Base-by-base conservation (phyloP, 2,113 vertebrate species). In the Leucosticte australis region DNA sequence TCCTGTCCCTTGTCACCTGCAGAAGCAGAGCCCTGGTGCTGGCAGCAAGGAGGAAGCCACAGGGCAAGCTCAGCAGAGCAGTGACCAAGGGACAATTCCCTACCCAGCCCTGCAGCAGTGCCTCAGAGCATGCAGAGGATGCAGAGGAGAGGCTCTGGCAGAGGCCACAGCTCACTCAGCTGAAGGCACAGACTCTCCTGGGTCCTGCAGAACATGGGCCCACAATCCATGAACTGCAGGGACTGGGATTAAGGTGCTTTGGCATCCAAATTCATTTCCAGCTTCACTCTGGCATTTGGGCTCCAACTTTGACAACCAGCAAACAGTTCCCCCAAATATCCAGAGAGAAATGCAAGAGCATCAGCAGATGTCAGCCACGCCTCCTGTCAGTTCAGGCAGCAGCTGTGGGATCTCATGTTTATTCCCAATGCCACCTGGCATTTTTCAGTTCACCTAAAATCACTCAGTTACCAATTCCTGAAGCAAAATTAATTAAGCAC, bases 401-500 rank as follows among this genome's bases (percentile, higher is more conserved):
- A 97, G 88, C 92, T 96, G 75, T 52, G 70, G 68, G 81, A 97
- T 74, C 87, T 95, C 94, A 12, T 92, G 52, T 39, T 90, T 92
- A 91, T 89, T 97, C 79, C 73, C 65, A 88, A 3, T 35, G 64
- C 86, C 96, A 97, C 93, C 87, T 97, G 92, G 84, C 79, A 95
- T 91, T 96, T 69, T 56, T 39, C 85, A 69, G 55, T 57, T 96
- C 90, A 95, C 95, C 85, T 92, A 85, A 95, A 97, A 97, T 88
- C 95, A 82, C 55, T 95, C 63, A 83, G 73, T 49, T 91, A 94
- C 92, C 71, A 89, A 52, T 80, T 94, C 93, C 73, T 78, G 70
- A 65, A 96, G 89, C 95, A 81, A 97, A 95, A 97, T 96, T 96
- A 97, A 97, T 93, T 95, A 96, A 96, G 91, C 87, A 78, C 55